These are phyloP conservation scores for Geococcyx californianus DNA, from an alignment of 2,113 vertebrate species.

Conservation along the genomic window DNA sequence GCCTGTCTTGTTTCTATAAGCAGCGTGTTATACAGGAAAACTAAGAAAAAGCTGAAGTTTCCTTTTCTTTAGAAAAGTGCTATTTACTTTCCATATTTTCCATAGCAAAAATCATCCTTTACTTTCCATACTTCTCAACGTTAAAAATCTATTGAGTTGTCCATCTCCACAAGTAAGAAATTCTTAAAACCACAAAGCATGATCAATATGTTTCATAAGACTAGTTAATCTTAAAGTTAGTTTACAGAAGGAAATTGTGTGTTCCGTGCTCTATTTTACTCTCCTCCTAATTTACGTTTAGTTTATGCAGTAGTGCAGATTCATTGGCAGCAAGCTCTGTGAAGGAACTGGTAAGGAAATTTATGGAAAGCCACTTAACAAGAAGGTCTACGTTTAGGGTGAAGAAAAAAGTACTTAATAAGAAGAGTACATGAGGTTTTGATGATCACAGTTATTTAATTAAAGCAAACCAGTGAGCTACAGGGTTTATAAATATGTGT, in stretches of 20 bases:
- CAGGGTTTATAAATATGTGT: not conserved
- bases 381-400: not conserved
- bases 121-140: not conserved
- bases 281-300: not conserved
- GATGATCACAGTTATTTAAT: not conserved
- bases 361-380: not conserved
- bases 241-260: not conserved
- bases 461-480: not conserved
- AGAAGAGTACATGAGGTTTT: not conserved
- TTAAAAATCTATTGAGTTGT: not conserved
- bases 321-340: not conserved
- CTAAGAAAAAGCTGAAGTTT: not conserved
- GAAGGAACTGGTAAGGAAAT: not conserved
- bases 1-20: not conserved
- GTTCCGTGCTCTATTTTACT: not conserved
- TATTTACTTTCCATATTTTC: conserved; percentile 9
- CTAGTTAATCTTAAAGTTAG: not conserved
- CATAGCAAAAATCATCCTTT: not conserved
- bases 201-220: not conserved
- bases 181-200: conserved; percentile 1
- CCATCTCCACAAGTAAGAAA: not conserved
- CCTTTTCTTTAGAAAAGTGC: conserved; percentile 3
- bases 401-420: not conserved
- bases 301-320: not conserved
- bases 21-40: not conserved